Evolutionary conservation across 2,888 invertebrate genomes (phyloP).

Genomic region (Rhimphoctona megacephalus): DNA sequence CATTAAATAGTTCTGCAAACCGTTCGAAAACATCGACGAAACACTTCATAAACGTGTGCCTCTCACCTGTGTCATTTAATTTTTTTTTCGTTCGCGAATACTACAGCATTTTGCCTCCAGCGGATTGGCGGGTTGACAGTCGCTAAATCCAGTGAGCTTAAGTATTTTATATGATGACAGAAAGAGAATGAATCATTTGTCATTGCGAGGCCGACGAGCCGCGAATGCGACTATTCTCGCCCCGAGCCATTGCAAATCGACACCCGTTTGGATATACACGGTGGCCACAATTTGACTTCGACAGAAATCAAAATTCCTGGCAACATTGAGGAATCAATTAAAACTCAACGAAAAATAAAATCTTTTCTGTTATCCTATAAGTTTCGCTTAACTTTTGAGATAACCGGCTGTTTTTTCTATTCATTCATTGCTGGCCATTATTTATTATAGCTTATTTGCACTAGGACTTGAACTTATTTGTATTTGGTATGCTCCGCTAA

Average conservation of each 20-base stretch:
- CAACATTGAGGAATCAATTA: neutral
- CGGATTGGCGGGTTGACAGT: constrained; percentile 17
- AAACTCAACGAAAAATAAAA: neutral
- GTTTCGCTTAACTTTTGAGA: neutral
- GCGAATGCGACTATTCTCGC: constrained; percentile 78
- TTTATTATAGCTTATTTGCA: neutral
- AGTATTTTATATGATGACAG: constrained; percentile 32
- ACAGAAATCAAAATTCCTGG: neutral
- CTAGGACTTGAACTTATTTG: neutral
- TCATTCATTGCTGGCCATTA: neutral
- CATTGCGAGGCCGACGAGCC: constrained; percentile 76
- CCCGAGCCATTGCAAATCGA: constrained; percentile 77
- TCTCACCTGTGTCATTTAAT: neutral
- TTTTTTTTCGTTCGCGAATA: constrained; percentile 8
- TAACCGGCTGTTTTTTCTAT: neutral
- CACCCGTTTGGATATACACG: constrained; percentile 68
- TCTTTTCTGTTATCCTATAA: too few relatives aligned
- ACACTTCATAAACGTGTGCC: constrained; percentile 31
- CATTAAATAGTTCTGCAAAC: constrained; percentile 9
- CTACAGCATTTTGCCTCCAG: neutral
- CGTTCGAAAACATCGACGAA: constrained; percentile 9
- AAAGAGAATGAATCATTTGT: constrained; percentile 75
- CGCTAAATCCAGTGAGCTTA: constrained; percentile 35
- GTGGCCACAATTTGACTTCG: neutral
- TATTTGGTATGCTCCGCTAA: neutral